These are phyloP conservation scores for Paraescarpia echinospica DNA, from an alignment of 1,140 invertebrate species.

Conservation along the genomic window DNA sequence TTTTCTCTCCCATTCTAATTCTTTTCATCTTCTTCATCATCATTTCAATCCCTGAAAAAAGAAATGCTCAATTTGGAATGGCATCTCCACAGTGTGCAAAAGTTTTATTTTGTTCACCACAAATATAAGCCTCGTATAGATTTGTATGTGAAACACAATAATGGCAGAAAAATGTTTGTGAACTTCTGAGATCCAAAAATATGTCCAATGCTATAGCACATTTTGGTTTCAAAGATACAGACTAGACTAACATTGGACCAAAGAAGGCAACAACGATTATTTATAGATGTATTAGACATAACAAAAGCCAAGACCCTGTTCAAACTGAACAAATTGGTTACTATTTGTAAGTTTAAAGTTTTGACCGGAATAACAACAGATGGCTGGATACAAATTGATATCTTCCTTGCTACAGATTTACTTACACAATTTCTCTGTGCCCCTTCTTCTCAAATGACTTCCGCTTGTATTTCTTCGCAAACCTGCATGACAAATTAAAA, in stretches of 20 bases:
- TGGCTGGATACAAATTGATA: too few relatives aligned
- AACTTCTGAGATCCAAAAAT: too few relatives aligned
- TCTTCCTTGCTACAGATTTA: not conserved
- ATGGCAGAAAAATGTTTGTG: too few relatives aligned
- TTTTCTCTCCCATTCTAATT: not conserved
- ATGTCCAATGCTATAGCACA: too few relatives aligned
- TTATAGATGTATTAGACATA: too few relatives aligned
- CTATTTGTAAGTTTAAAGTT: too few relatives aligned
- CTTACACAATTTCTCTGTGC: constrained; percentile 47
- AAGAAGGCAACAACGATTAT: too few relatives aligned
- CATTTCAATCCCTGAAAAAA: not conserved
- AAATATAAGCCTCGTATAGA: not conserved
- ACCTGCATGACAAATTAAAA: constrained; percentile 16
- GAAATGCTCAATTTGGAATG: not conserved
- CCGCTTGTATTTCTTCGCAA: constrained; percentile 35
- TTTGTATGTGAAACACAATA: not conserved
- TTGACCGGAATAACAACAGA: too few relatives aligned
- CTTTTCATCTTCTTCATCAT: not conserved
- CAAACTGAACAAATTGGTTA: too few relatives aligned
- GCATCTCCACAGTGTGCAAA: not conserved
- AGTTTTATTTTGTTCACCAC: not conserved
- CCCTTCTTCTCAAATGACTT: constrained; percentile 60
- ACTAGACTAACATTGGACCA: too few relatives aligned
- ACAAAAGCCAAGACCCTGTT: too few relatives aligned
- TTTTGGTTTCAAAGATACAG: too few relatives aligned